A percentile compares a stretch with the other conserved stretches of the same genome.
phyloP scores from a whole-genome alignment of 2,888 invertebrate species.

The Steinernema hermaphroditum region DNA sequence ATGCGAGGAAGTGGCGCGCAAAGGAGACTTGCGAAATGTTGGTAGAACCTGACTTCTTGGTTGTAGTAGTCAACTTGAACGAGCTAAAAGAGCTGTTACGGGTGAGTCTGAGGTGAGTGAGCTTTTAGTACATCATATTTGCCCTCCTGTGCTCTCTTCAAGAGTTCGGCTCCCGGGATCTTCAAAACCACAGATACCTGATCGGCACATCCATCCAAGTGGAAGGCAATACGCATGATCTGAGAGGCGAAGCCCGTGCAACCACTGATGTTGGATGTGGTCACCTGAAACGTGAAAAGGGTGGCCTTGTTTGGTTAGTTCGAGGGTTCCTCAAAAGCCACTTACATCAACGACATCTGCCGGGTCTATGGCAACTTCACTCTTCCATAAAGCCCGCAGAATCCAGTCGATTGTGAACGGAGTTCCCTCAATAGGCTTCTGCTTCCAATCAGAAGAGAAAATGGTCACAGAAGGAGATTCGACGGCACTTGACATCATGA shows the following conservation, averaged over 20 bases:
- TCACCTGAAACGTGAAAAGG: no score
- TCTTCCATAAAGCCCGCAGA: neutral
- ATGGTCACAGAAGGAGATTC: no score
- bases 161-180: neutral
- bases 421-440: neutral
- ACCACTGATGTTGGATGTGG: neutral
- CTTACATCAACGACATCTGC: neutral
- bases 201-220: neutral
- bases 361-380: neutral
- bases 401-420: neutral
- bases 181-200: neutral
- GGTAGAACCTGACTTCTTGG: conserved; percentile 16
- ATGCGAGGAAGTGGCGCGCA: neutral
- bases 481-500: no score
- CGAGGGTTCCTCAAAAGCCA: no score
- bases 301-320: no score
- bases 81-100: neutral
- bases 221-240: neutral
- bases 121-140: neutral
- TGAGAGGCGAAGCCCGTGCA: neutral
- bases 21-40: neutral
- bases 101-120: no score
- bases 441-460: no score
- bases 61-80: neutral
- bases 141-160: neutral